phyloP scores from a whole-genome alignment of 2,797 vertebrate genomes.

The Heteromormyrus szaboi region DNA sequence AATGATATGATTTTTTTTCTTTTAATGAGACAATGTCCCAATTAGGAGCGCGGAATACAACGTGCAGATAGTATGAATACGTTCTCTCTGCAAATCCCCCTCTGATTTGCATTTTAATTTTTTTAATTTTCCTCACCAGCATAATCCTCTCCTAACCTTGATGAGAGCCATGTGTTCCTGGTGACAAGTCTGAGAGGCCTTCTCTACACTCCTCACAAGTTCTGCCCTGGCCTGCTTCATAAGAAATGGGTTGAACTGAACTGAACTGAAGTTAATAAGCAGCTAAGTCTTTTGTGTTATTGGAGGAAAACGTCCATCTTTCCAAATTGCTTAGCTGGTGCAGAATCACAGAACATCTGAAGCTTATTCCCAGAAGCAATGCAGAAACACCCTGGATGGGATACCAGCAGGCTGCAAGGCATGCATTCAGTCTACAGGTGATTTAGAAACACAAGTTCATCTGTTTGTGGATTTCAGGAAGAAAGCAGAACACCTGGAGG shows the following conservation, averaged over 20 bases:
- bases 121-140: constrained; percentile 51
- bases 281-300: constrained; percentile 37
- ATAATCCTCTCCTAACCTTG: constrained; percentile 54
- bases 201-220: constrained; percentile 34
- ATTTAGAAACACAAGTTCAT: not conserved
- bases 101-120: constrained; percentile 73
- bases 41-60: constrained; percentile 34
- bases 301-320: constrained; percentile 16
- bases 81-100: constrained; percentile 58
- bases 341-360: not conserved
- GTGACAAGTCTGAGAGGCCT: constrained; percentile 50
- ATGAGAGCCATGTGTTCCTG: constrained; percentile 51
- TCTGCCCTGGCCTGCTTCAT: constrained; percentile 30
- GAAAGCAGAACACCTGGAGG: not conserved
- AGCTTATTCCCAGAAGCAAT: not conserved
- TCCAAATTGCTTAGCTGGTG: not conserved
- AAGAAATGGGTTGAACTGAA: constrained; percentile 16
- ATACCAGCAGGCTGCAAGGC: not conserved
- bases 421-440: not conserved
- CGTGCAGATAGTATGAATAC: constrained; percentile 44
- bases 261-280: constrained; percentile 16
- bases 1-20: constrained; percentile 27
- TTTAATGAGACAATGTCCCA: constrained; percentile 48
- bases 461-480: not conserved
- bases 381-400: no score